phyloP scores from a whole-genome alignment of 2,888 invertebrate genomes.

The Prostheceraeus crozeri region DNA sequence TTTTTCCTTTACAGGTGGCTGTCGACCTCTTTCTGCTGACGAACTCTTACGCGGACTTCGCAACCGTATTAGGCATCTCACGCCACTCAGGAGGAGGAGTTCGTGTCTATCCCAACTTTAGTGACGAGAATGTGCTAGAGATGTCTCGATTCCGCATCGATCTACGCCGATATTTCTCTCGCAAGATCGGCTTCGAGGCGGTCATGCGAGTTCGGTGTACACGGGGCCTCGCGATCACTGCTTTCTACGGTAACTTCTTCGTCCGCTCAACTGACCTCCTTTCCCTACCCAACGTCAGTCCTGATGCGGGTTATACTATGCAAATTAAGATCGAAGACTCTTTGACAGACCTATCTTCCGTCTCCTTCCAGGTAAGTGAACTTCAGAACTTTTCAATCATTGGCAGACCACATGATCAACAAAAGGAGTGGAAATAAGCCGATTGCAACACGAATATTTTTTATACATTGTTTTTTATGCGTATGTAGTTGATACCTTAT shows the following conservation, averaged over 20 bases:
- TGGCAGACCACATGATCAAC: neutral
- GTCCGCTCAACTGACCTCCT: slow-evolving; percentile 92
- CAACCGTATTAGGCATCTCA: slow-evolving; percentile 78
- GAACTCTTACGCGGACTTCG: slow-evolving; percentile 83
- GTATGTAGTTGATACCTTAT: too few species aligned
- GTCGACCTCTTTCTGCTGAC: slow-evolving; percentile 89
- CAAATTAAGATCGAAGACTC: slow-evolving; percentile 87
- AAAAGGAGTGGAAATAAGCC: neutral
- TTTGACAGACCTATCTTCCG: slow-evolving; percentile 19
- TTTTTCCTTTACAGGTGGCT: slow-evolving; percentile 86
- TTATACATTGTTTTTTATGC: too few species aligned
- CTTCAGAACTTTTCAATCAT: neutral
- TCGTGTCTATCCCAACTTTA: slow-evolving; percentile 70
- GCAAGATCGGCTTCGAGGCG: slow-evolving; percentile 89
- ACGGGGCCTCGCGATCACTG: slow-evolving; percentile 51
- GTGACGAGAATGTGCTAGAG: slow-evolving; percentile 65
- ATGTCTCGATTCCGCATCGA: slow-evolving; percentile 69
- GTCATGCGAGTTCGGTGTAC: slow-evolving; percentile 94
- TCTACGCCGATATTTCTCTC: slow-evolving; percentile 77
- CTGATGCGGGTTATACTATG: slow-evolving; percentile 95
- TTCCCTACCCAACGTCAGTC: slow-evolving; percentile 90
- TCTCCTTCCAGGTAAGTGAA: slow-evolving; percentile 28
- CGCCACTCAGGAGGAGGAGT: slow-evolving; percentile 89
- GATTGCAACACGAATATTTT: too few species aligned
- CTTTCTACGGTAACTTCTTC: slow-evolving; percentile 99